These are phyloP conservation scores for Andrena dorsata DNA, from an alignment of 2,888 invertebrate genomes.

Conservation along the genomic window DNA sequence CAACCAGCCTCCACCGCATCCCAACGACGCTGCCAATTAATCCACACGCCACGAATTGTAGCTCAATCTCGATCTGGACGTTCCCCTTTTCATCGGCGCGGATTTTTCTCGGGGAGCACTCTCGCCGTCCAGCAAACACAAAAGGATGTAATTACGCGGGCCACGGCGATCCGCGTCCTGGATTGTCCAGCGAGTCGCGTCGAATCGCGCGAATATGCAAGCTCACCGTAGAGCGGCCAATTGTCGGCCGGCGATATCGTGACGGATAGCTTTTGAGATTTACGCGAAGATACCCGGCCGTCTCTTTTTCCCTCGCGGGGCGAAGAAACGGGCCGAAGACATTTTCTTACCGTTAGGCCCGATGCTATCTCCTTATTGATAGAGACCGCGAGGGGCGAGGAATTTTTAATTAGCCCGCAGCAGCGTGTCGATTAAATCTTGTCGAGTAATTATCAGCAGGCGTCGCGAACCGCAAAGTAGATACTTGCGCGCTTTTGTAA, in stretches of 20 bases:
- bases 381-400: slow-evolving; percentile 71
- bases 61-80: background rate
- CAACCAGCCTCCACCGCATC: background rate
- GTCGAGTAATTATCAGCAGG: slow-evolving; percentile 80
- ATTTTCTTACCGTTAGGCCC: slow-evolving; percentile 75
- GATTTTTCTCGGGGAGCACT: background rate
- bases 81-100: background rate
- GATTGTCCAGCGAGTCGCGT: slow-evolving; percentile 43
- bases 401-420: slow-evolving; percentile 81
- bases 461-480: slow-evolving; percentile 11
- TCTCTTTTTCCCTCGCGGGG: slow-evolving; percentile 57
- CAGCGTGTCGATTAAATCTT: slow-evolving; percentile 81
- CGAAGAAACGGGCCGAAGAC: slow-evolving; percentile 70
- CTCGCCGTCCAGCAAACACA: background rate
- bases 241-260: slow-evolving; percentile 60
- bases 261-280: slow-evolving; percentile 68
- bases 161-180: background rate
- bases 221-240: slow-evolving; percentile 69
- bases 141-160: slow-evolving; percentile 16
- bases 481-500: slow-evolving; percentile 2
- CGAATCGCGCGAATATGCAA: slow-evolving; percentile 65
- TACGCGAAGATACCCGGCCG: slow-evolving; percentile 63
- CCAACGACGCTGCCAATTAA: background rate
- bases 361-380: slow-evolving; percentile 76
- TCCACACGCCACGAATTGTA: background rate